Base-by-base conservation (phyloP, 1,140 invertebrate genomes). In the Drosophila leontia region DNA sequence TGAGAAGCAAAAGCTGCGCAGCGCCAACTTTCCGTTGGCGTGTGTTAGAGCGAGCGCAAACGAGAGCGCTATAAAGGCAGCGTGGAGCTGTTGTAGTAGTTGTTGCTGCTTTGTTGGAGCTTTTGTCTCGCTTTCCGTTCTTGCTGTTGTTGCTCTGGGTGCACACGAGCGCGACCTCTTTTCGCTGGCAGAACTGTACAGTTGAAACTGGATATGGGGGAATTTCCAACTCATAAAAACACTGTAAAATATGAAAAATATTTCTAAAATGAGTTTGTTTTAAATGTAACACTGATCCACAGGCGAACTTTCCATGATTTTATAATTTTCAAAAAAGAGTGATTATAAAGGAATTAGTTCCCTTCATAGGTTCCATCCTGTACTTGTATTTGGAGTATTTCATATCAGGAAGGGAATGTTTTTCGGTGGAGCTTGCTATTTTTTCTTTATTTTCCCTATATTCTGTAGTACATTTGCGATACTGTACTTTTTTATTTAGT, bases 151-250 rank as follows among this genome's bases (percentile, higher is more conserved):
- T 80, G 75, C 67, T 78, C 71, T 80, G 84, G 84, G 84, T 90
- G 81, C 85, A 87, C 80, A 87, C 84, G 85, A 87, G 85, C 85
- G 81, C 84, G 84, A 88, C 84, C 84, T 88, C 84, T 88, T 88
- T 64, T 77, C 23, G 47, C 55, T 47, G 51, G 42, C 57, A 78
- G 64, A 77, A 71, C 67, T 83, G 84, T 86, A 86, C 83, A 86
- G 83, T 83, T 72, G 50, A 62, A 80, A 59, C 61, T 80, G 60
- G 11, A 61, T 83, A 86, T 69, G 50, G 51, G 47, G 45, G 48
- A 76, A 75, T 57, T 50, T 32, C n/a, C 4, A 48, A 34, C 17
- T 29, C 3, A 42, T 37, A 17, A 15, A 1, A 8, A 8, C n/a
- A 23, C n/a, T 3, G n/a, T 34, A 55, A 15, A 55, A 55, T 35